phyloP scores from a whole-genome alignment of 23 tunicate species.

The Halocynthia aurantium region DNA sequence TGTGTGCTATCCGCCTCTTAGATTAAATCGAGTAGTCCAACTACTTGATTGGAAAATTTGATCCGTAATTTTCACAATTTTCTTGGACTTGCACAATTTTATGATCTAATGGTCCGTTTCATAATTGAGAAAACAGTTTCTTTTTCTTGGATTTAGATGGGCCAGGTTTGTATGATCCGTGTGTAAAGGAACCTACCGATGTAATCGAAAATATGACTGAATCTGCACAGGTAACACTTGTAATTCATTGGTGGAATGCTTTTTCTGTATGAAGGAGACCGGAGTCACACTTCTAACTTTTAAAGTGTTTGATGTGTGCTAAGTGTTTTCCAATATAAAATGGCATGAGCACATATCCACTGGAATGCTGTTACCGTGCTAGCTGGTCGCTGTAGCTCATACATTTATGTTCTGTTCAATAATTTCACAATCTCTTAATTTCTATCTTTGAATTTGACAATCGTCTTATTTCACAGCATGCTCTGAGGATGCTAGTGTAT shows the following conservation, averaged over 20 bases:
- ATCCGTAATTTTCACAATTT: background rate
- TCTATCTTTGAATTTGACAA: too few relatives aligned
- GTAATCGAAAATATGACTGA: conserved; percentile 39
- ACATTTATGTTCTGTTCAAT: background rate
- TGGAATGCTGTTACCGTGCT: conserved; percentile 30
- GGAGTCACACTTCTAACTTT: conserved; percentile 13
- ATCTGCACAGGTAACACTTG: conserved; percentile 54
- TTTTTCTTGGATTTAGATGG: background rate
- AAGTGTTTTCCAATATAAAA: conserved; percentile 5
- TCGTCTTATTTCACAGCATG: conserved; percentile 1
- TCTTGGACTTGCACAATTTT: background rate
- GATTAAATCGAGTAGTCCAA: background rate
- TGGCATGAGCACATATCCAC: conserved; percentile 19
- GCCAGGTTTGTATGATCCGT: conserved; percentile 51
- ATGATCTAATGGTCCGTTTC: too few relatives aligned
- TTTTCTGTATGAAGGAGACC: background rate
- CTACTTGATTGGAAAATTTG: background rate
- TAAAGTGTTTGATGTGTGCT: conserved; percentile 21
- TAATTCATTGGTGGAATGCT: background rate
- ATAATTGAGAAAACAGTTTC: too few relatives aligned
- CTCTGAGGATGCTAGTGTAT: conserved; percentile 45
- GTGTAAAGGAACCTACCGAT: conserved; percentile 48
- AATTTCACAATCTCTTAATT: too few relatives aligned
- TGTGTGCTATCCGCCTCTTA: conserved; percentile 34
- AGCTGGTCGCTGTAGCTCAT: conserved; percentile 21